Evolutionary conservation across 2,797 vertebrate species (phyloP), one percentile per base, ranked within the genome.

Genomic region (Enteromius thamalakanensis): DNA sequence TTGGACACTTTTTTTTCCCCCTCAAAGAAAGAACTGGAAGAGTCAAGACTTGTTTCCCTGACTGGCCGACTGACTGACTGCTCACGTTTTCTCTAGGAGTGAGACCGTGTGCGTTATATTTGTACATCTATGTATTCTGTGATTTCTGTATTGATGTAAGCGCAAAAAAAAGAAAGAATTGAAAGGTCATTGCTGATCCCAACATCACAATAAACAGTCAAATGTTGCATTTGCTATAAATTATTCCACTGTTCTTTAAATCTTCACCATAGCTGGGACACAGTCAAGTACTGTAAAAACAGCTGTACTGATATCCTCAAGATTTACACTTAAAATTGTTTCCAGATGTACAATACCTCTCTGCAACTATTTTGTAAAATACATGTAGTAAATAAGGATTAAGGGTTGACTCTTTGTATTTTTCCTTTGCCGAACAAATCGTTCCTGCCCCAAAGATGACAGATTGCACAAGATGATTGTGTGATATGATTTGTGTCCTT

Each of bases 41-140:
- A 55, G 49, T 68, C 34, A 7, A 60, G 45, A 60, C 74, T 58
- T 29, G 69, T 78, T 62, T 49, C 78, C 55, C 72, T 78, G 74
- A 40, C 68, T 80, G 82, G 17, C 3, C 71, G 71, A 86, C 62
- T 77, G 83, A n/a, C 3, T 82, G 78, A 86, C 62, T 87, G 47
- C 64, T 89, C 45, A 29, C 58, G 29, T 84, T 82, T 88, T 85
- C 87, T 84, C 82, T 88, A 85, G 87, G 91, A 92, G 91, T 92
- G 92, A 92, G 92, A 92, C 93, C 82, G 6, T 92, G 95, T 94
- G 94, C 92, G 95, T 94, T 95, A 95, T 96, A 92, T 93, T 93
- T 94, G 95, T 96, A 95, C 96, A 95, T 93, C 94, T 93, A 91
- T 95, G 94, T 96, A 95, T 95, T 93, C 92, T 93, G 93, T 95